Conservation (phyloP, 2,888 invertebrate genomes). For the Piscicola geometra region DNA sequence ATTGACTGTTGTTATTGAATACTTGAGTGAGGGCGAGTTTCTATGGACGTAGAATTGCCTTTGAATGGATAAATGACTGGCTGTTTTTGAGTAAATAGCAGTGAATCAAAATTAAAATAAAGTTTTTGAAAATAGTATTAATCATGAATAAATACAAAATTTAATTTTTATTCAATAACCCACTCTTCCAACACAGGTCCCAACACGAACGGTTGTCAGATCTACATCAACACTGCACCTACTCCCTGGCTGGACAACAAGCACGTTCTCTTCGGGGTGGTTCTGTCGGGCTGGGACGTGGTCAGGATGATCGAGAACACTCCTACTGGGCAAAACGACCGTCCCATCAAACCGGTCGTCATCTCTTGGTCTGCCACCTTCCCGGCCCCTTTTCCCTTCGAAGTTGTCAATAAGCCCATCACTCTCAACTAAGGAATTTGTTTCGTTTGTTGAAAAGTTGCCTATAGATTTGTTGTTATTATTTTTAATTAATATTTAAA, state of each 20-base stretch:
- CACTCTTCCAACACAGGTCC: conserved; percentile 19
- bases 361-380: conserved; percentile 68
- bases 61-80: no score
- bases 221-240: conserved; percentile 33
- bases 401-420: not conserved
- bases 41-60: no score
- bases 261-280: conserved; percentile 33
- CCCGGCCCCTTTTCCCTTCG: conserved; percentile 45
- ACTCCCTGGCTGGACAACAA: conserved; percentile 34
- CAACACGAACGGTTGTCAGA: conserved; percentile 35
- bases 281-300: conserved; percentile 50
- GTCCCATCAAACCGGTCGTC: conserved; percentile 66
- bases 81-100: no score
- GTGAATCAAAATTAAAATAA: not conserved
- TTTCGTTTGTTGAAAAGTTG: no score
- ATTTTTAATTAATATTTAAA: no score
- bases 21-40: not conserved
- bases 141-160: not conserved
- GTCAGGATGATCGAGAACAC: conserved; percentile 76
- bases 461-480: no score
- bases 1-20: no score
- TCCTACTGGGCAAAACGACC: conserved; percentile 67
- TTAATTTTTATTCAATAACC: no score
- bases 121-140: not conserved
- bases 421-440: not conserved